Evolutionary conservation across 2,888 invertebrate species (phyloP).

Genomic region (Drosophila austrosaltans): DNA sequence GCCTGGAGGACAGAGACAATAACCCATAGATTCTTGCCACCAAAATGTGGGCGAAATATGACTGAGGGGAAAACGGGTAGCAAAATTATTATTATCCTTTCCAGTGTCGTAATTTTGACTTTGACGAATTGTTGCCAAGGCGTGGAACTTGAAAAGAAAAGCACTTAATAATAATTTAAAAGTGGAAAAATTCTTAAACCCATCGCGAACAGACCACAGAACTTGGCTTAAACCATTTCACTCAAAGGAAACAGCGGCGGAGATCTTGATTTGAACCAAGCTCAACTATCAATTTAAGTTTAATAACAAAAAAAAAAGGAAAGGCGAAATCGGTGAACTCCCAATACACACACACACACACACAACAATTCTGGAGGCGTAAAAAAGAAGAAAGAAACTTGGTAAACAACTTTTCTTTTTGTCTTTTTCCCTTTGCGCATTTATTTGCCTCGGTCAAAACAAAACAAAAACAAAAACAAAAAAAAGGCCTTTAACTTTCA

Average conservation of each 20-base stretch:
- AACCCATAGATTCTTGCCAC: constrained; percentile 52
- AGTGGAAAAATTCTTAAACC: constrained; percentile 10
- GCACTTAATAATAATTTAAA: constrained; percentile 70
- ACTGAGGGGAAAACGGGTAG: not conserved
- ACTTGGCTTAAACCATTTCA: not conserved
- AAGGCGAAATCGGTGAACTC: not conserved
- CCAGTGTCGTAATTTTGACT: constrained; percentile 69
- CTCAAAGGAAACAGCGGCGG: not conserved
- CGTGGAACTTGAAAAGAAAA: constrained; percentile 59
- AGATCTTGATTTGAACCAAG: not conserved
- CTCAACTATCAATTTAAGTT: constrained; percentile 13
- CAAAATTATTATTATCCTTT: constrained; percentile 43
- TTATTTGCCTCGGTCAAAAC: constrained; percentile 4
- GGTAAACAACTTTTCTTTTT: constrained; percentile 7
- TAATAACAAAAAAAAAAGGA: constrained; percentile 4
- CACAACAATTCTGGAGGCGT: not conserved
- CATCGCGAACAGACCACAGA: no score
- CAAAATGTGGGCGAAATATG: constrained; percentile 22
- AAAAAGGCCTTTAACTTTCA: constrained; percentile 1
- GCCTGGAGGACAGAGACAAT: constrained; percentile 45
- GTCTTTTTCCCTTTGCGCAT: constrained; percentile 6
- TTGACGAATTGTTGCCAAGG: constrained; percentile 68
- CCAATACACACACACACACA: not conserved
- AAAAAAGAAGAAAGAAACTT: constrained; percentile 1
- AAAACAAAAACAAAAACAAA: constrained; percentile 5